phyloP scores from a whole-genome alignment of 1,140 invertebrate genomes.

The Solen grandis region DNA sequence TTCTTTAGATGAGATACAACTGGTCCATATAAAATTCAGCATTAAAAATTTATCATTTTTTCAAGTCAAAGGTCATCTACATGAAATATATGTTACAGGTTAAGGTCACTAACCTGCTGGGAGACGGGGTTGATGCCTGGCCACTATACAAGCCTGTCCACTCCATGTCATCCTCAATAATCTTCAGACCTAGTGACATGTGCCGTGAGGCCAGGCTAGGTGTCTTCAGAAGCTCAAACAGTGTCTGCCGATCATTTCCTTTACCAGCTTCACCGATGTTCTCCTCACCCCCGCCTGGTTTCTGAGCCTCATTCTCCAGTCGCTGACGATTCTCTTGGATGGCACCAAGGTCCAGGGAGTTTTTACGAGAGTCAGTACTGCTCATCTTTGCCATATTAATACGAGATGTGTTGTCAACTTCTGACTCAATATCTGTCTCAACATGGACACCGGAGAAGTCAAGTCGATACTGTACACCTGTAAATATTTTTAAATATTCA shows the following conservation, averaged over 20 bases:
- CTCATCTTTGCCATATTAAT: not conserved
- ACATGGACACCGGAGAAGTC: conserved; percentile 74
- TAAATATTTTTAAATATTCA: not conserved
- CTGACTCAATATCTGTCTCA: conserved; percentile 64
- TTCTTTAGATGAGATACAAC: too few relatives aligned
- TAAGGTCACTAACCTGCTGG: too few relatives aligned
- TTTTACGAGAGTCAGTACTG: conserved; percentile 37
- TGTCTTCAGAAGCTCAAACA: conserved; percentile 66
- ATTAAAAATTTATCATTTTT: too few relatives aligned
- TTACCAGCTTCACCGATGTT: not conserved
- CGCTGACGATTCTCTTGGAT: conserved; percentile 38
- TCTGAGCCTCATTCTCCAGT: conserved; percentile 5
- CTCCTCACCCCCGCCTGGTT: too few relatives aligned
- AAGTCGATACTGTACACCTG: conserved; percentile 70
- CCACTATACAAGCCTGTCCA: conserved; percentile 43
- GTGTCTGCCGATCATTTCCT: conserved; percentile 34
- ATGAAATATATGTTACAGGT: too few relatives aligned
- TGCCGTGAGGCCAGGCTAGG: conserved; percentile 63
- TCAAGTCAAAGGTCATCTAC: too few relatives aligned
- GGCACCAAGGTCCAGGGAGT: conserved; percentile 37
- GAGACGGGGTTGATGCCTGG: conserved; percentile 18
- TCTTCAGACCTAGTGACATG: conserved; percentile 56
- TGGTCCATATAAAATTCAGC: too few relatives aligned
- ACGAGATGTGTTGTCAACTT: not conserved
- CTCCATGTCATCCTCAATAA: conserved; percentile 50